Evolutionary conservation across 2,113 vertebrate species (phyloP).

Genomic region (Ictalurus furcatus): DNA sequence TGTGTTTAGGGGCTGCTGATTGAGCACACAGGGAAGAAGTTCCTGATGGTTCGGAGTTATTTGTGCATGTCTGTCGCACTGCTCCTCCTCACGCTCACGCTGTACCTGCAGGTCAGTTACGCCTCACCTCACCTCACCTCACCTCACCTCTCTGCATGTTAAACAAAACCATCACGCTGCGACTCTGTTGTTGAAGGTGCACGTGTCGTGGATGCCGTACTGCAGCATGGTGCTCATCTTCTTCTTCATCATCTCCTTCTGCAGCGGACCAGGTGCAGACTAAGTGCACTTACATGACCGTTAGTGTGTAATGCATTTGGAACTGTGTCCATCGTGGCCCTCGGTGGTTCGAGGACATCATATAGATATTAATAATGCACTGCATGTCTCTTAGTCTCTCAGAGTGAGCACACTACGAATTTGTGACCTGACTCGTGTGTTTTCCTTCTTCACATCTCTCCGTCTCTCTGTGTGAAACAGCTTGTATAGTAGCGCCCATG

Average conservation of each 20-base stretch:
- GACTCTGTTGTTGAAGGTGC: constrained; percentile 59
- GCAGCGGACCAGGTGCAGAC: constrained; percentile 75
- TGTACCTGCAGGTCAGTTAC: constrained; percentile 75
- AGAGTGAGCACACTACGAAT: background rate
- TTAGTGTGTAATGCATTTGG: background rate
- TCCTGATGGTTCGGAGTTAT: constrained; percentile 70
- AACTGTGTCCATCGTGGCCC: background rate
- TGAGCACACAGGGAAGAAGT: constrained; percentile 71
- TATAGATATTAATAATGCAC: background rate
- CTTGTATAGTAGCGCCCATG: constrained; percentile 66
- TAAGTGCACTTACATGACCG: background rate
- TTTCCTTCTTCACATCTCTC: background rate
- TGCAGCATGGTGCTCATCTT: constrained; percentile 80
- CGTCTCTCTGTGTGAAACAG: constrained; percentile 58
- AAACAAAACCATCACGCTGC: background rate
- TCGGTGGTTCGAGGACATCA: background rate
- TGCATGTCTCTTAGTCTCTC: background rate
- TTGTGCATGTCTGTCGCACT: constrained; percentile 67
- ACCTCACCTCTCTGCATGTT: background rate
- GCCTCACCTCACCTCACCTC: background rate
- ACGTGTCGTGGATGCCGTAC: constrained; percentile 76
- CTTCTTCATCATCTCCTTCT: constrained; percentile 73
- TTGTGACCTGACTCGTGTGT: background rate
- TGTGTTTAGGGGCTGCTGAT: constrained; percentile 71
- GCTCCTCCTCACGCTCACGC: constrained; percentile 72